Evolutionary conservation across 2,888 invertebrate genomes (phyloP), one percentile per base, ranked within the genome.

Genomic region (Tinea semifulvella): DNA sequence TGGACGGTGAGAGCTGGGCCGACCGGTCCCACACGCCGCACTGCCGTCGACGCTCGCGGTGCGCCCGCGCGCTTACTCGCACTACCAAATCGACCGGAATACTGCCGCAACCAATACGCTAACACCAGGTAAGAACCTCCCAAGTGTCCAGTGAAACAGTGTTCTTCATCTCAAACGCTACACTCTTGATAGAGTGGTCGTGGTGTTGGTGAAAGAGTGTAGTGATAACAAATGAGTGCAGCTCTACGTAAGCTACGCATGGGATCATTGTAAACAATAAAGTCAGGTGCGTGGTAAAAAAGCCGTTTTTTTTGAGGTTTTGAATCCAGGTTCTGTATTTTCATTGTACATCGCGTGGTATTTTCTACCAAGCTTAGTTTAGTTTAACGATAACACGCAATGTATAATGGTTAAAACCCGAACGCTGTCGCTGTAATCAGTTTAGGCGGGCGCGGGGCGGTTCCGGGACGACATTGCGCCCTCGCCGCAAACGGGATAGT

Each of bases 21-120:
- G 77, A 76, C 77, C 79, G 77, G 77, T 75, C 76, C 69, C 71
- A 67, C 64, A 69, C 57, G 66, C 68, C 68, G 74, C 69, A 67
- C 63, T 65, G 75, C 65, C 68, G 76, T 72, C 75, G 76, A 75
- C 76, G 76, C 75, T 65, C 65, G 63, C 57, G 59, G 54, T 63
- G 63, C 68, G 62, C 70, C 68, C 71, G 65, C 58, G 65, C 62
- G 68, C 65, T 62, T 56, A 56, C 22, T 28, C 46, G 43, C 18
- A 18, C 36, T 16, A 36, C 36, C 10, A n/a, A 18, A 16, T 13
- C 46, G 44, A 46, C 52, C 48, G 48, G 38, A 27, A 36, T 36
- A 36, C 28, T 31, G 44, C 31, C 31, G 28, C 38, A 26, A 40
- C 42, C 18, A 18, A 18, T 18, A 16, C 36, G 3, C 11, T 10